These are phyloP conservation scores for Paratrypauchen microcephalus DNA, from an alignment of 2,797 vertebrate genomes.

Conservation along the genomic window DNA sequence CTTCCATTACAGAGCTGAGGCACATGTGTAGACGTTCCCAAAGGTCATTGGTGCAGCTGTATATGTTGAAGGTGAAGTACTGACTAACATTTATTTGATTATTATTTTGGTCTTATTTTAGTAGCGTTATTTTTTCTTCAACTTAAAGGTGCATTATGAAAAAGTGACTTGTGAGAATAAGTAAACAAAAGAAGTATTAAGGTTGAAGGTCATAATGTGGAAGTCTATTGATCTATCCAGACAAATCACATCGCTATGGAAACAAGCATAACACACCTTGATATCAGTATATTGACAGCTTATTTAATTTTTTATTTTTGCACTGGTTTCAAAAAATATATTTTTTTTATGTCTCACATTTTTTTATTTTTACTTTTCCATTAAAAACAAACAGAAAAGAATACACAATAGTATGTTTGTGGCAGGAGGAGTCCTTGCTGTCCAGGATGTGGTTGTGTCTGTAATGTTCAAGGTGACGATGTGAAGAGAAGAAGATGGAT, in stretches of 20 bases:
- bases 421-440: slow-evolving; percentile 15
- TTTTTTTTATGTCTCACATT: no score
- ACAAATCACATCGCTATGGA: no score
- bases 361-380: not conserved
- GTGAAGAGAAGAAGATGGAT: slow-evolving; percentile 33
- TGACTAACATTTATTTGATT: not conserved
- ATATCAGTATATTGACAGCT: no score
- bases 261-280: no score
- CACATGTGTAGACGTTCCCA: not conserved
- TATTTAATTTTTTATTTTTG: not conserved
- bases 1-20: slow-evolving; percentile 41
- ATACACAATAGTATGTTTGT: not conserved
- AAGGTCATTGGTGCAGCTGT: not conserved
- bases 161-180: no score
- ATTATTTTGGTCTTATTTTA: no score
- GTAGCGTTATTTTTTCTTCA: no score
- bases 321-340: not conserved
- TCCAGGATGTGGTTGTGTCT: slow-evolving; percentile 38
- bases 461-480: slow-evolving; percentile 56
- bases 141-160: no score
- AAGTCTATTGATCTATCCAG: no score
- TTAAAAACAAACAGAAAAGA: not conserved
- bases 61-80: not conserved
- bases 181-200: no score
- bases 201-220: no score